Evolutionary conservation across 2,888 invertebrate genomes (phyloP).

Genomic region (Mesoligia furuncula): DNA sequence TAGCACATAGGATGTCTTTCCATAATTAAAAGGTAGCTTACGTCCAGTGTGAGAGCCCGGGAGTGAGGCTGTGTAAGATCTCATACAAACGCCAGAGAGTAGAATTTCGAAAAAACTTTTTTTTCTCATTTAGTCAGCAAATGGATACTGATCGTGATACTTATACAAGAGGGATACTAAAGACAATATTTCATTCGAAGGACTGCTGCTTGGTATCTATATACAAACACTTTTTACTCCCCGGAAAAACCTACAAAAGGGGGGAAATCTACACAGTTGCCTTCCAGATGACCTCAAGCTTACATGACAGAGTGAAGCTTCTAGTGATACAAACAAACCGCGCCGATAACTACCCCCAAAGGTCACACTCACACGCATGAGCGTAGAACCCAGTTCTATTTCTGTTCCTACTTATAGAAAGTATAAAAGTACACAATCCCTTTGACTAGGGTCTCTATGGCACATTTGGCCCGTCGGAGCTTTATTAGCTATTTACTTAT

Average conservation of each 20-base stretch:
- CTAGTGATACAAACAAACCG: slow-evolving; percentile 3
- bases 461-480: slow-evolving; percentile 52
- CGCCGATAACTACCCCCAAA: slow-evolving; percentile 8
- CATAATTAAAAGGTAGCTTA: neutral
- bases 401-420: slow-evolving; percentile 46
- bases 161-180: neutral
- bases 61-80: neutral
- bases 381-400: slow-evolving; percentile 40
- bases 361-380: neutral
- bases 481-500: slow-evolving; percentile 64
- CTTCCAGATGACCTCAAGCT: slow-evolving; percentile 8
- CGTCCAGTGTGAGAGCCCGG: neutral
- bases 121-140: neutral
- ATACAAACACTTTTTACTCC: neutral
- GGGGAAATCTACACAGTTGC: slow-evolving; percentile 4
- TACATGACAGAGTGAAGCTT: slow-evolving; percentile 12
- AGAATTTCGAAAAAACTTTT: neutral
- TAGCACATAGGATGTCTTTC: neutral
- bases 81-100: neutral
- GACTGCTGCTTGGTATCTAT: neutral
- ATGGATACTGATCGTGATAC: neutral
- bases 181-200: neutral
- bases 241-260: neutral
- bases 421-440: slow-evolving; percentile 55
- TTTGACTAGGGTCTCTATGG: slow-evolving; percentile 48